phyloP scores from a whole-genome alignment of 2,113 vertebrate species.

The Caretta caretta region DNA sequence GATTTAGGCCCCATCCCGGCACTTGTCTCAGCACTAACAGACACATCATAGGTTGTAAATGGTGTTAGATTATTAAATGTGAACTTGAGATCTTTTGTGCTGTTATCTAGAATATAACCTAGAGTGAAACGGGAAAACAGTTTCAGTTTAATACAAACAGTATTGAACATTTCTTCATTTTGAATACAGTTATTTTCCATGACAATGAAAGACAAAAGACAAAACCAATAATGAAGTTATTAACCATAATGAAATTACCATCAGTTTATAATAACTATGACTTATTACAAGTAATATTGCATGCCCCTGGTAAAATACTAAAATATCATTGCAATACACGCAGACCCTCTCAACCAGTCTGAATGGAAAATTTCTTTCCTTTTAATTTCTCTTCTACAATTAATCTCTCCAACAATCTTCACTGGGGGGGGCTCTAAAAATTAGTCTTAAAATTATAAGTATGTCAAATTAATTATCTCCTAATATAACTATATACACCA shows the following conservation, averaged over 20 bases:
- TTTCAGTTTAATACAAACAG: neutral
- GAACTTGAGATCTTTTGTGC: constrained; percentile 88
- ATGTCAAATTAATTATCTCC: neutral
- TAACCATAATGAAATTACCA: neutral
- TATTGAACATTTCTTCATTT: neutral
- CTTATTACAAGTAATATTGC: neutral
- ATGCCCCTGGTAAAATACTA: neutral
- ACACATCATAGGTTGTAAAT: constrained; percentile 85
- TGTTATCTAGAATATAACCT: constrained; percentile 91
- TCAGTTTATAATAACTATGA: neutral
- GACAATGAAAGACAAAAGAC: neutral
- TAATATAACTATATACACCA: neutral
- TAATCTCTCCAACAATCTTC: neutral
- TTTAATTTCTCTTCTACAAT: neutral
- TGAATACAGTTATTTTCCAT: neutral
- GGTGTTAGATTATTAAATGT: constrained; percentile 86
- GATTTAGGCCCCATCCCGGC: constrained; percentile 89
- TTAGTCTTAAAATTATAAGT: neutral
- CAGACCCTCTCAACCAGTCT: neutral
- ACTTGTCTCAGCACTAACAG: constrained; percentile 87
- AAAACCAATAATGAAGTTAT: neutral
- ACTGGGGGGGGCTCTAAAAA: neutral
- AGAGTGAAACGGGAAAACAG: neutral
- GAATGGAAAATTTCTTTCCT: neutral
- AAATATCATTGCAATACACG: neutral